Evolutionary conservation across 2,113 vertebrate genomes (phyloP), one percentile per base, ranked within the genome.

Genomic region (Crotophaga sulcirostris): DNA sequence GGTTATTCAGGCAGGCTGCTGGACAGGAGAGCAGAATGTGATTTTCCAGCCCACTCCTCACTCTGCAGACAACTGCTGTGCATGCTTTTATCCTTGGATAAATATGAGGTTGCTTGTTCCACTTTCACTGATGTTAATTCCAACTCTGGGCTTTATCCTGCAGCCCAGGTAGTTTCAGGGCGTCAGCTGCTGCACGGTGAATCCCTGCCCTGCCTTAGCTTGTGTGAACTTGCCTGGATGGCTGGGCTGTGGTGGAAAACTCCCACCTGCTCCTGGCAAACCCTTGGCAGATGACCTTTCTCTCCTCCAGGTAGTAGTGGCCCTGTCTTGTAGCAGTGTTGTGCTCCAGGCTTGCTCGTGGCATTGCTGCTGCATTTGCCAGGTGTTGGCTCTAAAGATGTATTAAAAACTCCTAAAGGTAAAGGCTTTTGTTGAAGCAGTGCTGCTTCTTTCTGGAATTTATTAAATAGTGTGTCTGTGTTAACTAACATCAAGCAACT

Each of bases 401-500:
- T 26, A 9, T 80, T 44, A 6, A 66, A 88, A 69, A 80, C 78
- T 14, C 42, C 28, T 62, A 8, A 56, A 86, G 83, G 52, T 29
- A 13, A 64, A 94, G 72, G 70, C 21, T 93, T 88, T 74, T 78
- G 78, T 84, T 74, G 89, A 70, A 77, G 85, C 47, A 23, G 74
- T 92, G 60, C 82, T 67, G 8, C 49, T 77, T 21, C 75, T 49
- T 63, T 83, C 76, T 94, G 90, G 76, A 87, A 76, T 96, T 92
- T 95, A 93, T 92, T 95, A 92, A 93, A 87, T 74, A 75, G 84
- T 1, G 19, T 81, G 90, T 87, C 87, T 94, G 64, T 88, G 91
- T 94, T 96, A 94, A 96, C 92, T 95, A 96, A 89, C 83, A 60
- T 90, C 84, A 93, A 94, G 87, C 36, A 54, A 42, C 55, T 68